A percentile compares a stretch with the other conserved stretches of the same genome.
phyloP scores from a whole-genome alignment of 2,888 invertebrate genomes.

The Pristionchus mayeri region DNA sequence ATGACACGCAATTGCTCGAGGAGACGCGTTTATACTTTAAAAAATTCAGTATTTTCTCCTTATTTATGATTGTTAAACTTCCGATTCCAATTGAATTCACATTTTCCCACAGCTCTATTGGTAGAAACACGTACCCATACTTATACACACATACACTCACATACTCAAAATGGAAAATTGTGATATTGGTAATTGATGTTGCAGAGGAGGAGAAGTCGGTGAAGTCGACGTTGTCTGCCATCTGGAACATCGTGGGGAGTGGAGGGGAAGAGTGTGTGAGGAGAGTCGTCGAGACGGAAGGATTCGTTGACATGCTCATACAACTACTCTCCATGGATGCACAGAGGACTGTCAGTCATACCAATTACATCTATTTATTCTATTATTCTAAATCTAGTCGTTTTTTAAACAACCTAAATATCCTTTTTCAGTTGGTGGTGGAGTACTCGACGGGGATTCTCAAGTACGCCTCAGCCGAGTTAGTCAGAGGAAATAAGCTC shows the following conservation, averaged over 20 bases:
- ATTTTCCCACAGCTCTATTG: too few species aligned
- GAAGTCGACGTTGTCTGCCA: slow-evolving; percentile 24
- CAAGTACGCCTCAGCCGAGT: slow-evolving; percentile 68
- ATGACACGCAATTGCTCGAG: too few species aligned
- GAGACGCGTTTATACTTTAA: too few species aligned
- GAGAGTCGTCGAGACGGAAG: slow-evolving; percentile 25
- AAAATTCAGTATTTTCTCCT: too few species aligned
- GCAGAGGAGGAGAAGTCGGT: slow-evolving; percentile 45
- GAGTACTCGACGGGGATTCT: slow-evolving; percentile 72
- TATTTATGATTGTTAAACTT: too few species aligned
- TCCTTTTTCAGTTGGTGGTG: slow-evolving; percentile 60
- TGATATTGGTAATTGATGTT: too few species aligned
- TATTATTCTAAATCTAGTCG: neutral
- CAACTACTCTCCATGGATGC: slow-evolving; percentile 3
- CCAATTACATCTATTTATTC: neutral
- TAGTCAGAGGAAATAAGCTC: slow-evolving; percentile 42
- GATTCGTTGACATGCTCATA: neutral
- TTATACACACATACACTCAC: too few species aligned
- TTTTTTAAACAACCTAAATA: too few species aligned
- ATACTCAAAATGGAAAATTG: too few species aligned
- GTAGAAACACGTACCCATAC: too few species aligned
- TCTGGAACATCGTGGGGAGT: slow-evolving; percentile 48
- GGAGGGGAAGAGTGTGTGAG: slow-evolving; percentile 42
- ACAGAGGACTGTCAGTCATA: neutral
- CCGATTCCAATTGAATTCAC: too few species aligned